Conservation (phyloP, 2,113 vertebrate species). For the Megatriorchis doriae region DNA sequence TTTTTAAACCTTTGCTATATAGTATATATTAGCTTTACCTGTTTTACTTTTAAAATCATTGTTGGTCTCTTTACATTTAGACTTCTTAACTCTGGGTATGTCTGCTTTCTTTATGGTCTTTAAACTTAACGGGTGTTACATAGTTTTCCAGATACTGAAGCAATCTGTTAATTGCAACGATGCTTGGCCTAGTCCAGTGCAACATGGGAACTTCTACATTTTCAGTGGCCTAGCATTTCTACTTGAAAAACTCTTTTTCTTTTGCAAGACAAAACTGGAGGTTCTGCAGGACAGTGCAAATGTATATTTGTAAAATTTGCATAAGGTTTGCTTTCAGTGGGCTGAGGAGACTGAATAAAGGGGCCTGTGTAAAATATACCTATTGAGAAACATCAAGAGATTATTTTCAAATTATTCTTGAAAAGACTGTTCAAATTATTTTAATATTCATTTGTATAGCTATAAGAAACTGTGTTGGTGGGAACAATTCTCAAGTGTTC, state of each 20-base stretch:
- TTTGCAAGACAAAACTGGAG: neutral
- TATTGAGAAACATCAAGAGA: neutral
- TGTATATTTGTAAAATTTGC: neutral
- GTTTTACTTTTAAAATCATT: neutral
- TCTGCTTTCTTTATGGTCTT: neutral
- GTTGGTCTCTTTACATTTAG: neutral
- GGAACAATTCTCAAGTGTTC: neutral
- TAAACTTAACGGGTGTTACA: neutral
- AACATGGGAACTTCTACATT: neutral
- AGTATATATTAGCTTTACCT: neutral
- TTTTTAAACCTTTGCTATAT: neutral
- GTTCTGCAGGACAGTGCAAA: neutral
- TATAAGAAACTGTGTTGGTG: neutral
- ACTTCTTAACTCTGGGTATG: neutral
- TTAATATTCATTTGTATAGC: fast-evolving
- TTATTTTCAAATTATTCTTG: neutral
- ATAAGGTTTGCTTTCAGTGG: neutral
- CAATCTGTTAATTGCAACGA: neutral
- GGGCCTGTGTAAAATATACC: neutral
- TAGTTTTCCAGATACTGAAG: neutral
- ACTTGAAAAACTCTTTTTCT: neutral
- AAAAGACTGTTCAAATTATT: neutral
- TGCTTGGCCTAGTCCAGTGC: neutral
- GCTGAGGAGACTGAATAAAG: neutral
- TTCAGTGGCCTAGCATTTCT: neutral